phyloP scores from a whole-genome alignment of 2,113 vertebrate species.

The Typhlomys cinereus region DNA sequence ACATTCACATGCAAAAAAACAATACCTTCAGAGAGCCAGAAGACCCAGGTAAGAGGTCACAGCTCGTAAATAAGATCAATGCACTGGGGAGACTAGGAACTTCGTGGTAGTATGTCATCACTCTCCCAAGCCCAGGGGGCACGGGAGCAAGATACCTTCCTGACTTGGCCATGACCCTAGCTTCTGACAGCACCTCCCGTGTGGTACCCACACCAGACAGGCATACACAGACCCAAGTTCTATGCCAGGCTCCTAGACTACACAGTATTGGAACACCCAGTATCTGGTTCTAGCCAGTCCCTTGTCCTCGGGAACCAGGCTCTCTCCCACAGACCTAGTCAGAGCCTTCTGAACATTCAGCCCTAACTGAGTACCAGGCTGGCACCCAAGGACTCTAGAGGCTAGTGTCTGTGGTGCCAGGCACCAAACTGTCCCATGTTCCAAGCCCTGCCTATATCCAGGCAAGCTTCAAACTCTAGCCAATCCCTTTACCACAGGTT shows the following conservation, averaged over 20 bases:
- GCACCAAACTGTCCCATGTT: not conserved
- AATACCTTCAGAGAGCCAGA: not conserved
- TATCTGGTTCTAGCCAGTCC: not conserved
- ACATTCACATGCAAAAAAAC: not conserved
- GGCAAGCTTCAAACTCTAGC: not conserved
- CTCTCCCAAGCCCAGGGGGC: not conserved
- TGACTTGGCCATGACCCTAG: not conserved
- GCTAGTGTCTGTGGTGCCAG: not conserved
- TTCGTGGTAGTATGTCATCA: accelerated
- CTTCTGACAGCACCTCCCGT: too few relatives aligned
- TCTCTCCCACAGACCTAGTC: not conserved
- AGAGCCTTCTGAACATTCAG: not conserved
- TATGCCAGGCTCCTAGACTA: not conserved
- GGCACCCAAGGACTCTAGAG: not conserved
- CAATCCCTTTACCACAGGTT: not conserved
- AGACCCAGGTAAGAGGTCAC: not conserved
- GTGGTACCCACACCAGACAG: too few relatives aligned
- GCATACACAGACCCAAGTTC: not conserved
- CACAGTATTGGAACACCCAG: not conserved
- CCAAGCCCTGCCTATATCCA: not conserved
- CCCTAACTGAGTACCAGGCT: not conserved
- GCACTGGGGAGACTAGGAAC: too few relatives aligned
- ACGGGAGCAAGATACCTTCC: not conserved
- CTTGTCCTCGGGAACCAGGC: not conserved
- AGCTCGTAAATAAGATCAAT: not conserved